Percentiles rank a stretch among this genome's conserved stretches.
phyloP scores from a whole-genome alignment of 2,888 invertebrate species.

The Strigamia maritima region DNA sequence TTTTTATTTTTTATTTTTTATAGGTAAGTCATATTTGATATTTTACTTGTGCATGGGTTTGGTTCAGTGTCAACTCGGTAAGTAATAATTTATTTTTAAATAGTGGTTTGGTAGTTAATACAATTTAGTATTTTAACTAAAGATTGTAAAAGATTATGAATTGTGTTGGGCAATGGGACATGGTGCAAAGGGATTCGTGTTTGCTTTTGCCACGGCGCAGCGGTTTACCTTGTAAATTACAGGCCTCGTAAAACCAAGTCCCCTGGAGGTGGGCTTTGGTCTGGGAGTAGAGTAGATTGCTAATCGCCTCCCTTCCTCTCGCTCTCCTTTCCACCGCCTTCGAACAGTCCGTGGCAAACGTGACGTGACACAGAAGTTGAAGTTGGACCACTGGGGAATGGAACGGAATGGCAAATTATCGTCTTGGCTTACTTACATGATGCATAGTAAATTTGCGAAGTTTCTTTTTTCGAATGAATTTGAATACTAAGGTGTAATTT shows the following conservation, averaged over 20 bases:
- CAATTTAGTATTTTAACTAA: too few species aligned
- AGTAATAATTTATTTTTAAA: background rate
- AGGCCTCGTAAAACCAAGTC: background rate
- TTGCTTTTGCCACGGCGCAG: background rate
- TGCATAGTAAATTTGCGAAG: conserved; percentile 3
- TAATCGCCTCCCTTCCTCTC: conserved; percentile 11
- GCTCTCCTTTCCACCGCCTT: too few species aligned
- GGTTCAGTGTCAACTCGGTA: too few species aligned
- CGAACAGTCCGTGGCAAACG: background rate
- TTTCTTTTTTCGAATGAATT: background rate
- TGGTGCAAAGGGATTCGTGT: background rate
- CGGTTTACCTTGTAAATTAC: conserved; percentile 2
- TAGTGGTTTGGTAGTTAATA: background rate
- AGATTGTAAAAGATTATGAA: background rate
- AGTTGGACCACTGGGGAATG: background rate
- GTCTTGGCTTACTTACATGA: background rate
- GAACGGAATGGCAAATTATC: conserved; percentile 1
- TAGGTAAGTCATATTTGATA: background rate
- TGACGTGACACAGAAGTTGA: too few species aligned
- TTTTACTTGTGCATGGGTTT: background rate
- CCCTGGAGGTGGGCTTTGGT: conserved; percentile 19
- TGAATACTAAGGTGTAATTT: background rate
- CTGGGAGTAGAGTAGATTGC: background rate
- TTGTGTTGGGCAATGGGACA: background rate
- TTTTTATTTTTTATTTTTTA: background rate